Conservation (phyloP, 2,113 vertebrate species). For the Paramormyrops kingsleyae region DNA sequence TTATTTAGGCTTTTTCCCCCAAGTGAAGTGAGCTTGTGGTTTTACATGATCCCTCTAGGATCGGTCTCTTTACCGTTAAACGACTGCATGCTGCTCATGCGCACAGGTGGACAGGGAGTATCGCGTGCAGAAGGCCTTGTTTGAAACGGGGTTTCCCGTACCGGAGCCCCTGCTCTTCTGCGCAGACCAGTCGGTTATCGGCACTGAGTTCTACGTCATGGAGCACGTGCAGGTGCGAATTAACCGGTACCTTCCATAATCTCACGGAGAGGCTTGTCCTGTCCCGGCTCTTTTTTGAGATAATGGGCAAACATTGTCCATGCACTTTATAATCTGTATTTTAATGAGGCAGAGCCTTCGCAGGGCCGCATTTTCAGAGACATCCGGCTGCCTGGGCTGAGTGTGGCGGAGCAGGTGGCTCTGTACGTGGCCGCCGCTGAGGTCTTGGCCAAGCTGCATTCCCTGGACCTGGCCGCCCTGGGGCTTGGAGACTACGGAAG, state of each 20-base stretch:
- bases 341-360: neutral
- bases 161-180: conserved; percentile 79
- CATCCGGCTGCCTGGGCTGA: conserved; percentile 61
- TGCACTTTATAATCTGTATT: neutral
- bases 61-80: neutral
- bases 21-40: neutral
- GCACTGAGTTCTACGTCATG: conserved; percentile 92
- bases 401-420: conserved; percentile 71
- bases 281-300: neutral
- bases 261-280: neutral
- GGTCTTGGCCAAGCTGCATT: conserved; percentile 74
- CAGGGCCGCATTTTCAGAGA: conserved; percentile 86
- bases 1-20: neutral
- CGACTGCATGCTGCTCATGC: neutral
- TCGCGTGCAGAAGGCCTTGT: conserved; percentile 75
- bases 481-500: conserved; percentile 70
- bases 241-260: neutral
- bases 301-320: neutral
- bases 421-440: conserved; percentile 75
- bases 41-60: neutral
- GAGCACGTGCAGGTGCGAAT: conserved; percentile 73
- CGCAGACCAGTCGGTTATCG: conserved; percentile 68
- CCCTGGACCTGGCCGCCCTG: conserved; percentile 59
- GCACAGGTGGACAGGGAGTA: conserved; percentile 81
- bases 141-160: conserved; percentile 77